These are phyloP conservation scores for Chelon labrosus DNA, from an alignment of 2,797 vertebrate species.

Conservation along the genomic window DNA sequence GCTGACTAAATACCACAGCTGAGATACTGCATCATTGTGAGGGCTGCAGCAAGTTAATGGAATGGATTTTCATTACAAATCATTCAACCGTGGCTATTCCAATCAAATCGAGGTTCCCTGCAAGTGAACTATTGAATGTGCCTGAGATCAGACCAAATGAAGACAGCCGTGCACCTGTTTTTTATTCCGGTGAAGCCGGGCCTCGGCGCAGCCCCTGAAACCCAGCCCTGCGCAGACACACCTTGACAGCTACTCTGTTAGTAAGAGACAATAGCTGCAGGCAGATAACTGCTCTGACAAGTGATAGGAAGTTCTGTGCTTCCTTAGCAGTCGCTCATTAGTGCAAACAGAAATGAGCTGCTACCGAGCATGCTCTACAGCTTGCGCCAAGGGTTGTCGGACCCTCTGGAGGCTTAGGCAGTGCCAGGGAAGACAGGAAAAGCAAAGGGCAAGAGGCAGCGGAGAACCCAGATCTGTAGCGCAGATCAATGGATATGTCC, in stretches of 20 bases:
- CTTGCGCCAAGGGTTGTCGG: constrained; percentile 12
- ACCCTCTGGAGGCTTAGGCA: constrained; percentile 21
- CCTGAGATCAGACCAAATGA: constrained; percentile 15
- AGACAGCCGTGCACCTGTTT: constrained; percentile 31
- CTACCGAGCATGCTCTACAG: constrained; percentile 42
- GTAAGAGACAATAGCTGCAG: constrained; percentile 30
- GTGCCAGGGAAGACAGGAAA: constrained; percentile 31
- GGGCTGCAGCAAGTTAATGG: constrained; percentile 46
- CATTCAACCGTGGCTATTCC: constrained; percentile 42
- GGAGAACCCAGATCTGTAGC: constrained; percentile 7
- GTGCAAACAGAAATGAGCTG: constrained; percentile 47
- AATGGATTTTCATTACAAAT: constrained; percentile 64
- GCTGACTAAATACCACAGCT: constrained; percentile 49
- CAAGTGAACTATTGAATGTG: constrained; percentile 50
- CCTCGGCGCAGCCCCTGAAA: neutral
- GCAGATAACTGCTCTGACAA: constrained; percentile 60
- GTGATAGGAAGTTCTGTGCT: constrained; percentile 49
- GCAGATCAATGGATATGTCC: constrained; percentile 45
- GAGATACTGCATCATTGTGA: constrained; percentile 46
- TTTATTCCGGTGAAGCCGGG: constrained; percentile 36
- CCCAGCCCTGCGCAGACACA: constrained; percentile 17
- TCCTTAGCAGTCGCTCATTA: constrained; percentile 57
- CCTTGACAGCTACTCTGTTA: constrained; percentile 62
- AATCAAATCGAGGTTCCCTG: constrained; percentile 53
- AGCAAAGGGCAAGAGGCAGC: constrained; percentile 14